Percentiles rank a stretch among this genome's conserved stretches.
phyloP scores from a whole-genome alignment of 2,888 invertebrate species.

The Melangyna quadrimaculata region DNA sequence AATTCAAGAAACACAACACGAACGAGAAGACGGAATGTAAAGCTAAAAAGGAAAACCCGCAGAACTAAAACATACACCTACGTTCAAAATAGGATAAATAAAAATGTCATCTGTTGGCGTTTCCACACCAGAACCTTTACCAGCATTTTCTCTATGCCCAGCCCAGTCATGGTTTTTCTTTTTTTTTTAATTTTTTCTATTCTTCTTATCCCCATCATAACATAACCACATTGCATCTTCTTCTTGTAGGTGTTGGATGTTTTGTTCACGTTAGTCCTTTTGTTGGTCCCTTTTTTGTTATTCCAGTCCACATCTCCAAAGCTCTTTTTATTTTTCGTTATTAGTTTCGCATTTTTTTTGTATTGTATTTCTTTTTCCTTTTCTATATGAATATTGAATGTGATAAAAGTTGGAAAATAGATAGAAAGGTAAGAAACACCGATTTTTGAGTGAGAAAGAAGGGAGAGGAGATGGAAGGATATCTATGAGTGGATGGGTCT shows the following conservation, averaged over 20 bases:
- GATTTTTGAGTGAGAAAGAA: neutral
- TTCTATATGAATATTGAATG: conserved; percentile 57
- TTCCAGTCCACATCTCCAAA: neutral
- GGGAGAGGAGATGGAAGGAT: neutral
- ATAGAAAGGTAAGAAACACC: neutral
- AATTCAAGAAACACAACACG: neutral
- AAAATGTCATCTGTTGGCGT: conserved; percentile 64
- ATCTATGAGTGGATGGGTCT: neutral
- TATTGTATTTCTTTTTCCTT: neutral
- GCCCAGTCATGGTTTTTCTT: neutral
- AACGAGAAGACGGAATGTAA: neutral
- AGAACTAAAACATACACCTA: neutral
- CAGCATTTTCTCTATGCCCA: conserved; percentile 35
- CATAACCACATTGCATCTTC: conserved; percentile 5
- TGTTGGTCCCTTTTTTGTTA: neutral
- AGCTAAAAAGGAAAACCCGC: neutral
- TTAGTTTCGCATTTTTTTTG: neutral
- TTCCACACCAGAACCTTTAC: conserved; percentile 39
- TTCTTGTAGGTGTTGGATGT: conserved; percentile 16
- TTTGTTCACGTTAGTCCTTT: neutral
- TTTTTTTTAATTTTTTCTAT: neutral
- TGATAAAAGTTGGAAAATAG: conserved; percentile 16
- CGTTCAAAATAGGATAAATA: conserved; percentile 36
- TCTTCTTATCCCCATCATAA: neutral
- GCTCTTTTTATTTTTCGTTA: conserved; percentile 15